Evolutionary conservation across 2,888 invertebrate species (phyloP), one percentile per base, ranked within the genome.

Genomic region (Latrodectus hesperus): DNA sequence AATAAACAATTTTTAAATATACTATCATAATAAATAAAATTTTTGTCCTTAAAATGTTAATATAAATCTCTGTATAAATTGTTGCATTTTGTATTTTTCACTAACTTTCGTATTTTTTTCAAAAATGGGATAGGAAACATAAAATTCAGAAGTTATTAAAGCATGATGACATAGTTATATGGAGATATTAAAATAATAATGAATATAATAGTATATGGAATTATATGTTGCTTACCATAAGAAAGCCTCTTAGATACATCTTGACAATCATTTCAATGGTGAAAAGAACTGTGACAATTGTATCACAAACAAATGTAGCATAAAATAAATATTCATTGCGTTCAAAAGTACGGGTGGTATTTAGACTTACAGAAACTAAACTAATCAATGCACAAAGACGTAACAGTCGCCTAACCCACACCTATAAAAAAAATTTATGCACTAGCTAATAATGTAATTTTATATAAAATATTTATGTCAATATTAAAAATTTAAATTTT

Each of bases 221-320:
- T 38, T 52, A 49, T 26, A 52, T 17, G 9, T 14, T 22, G 81
- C 72, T 82, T 88, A 90, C 90, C 60, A 72, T 96, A 82, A 96
- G 92, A 91, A 98, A 96, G 78, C 98, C 99, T 91, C 98, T 94
- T 90, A 98, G 97, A 91, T 98, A 97, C 96, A 99, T 98, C 94
- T 99, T 99, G 86, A 98, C 98, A 90, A 99, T 96, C 97, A 99
- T 99, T 94, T 99, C 99, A 51, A 98, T 96, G 64, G 98, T 98
- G 93, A 99, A 99, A 78, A 99, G 94, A 90, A 99, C 94, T 16
- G 98, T 98, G 70, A 99, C 97, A 90, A 95, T 93, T 72, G 97
- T 94, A 93, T 99, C 99, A 90, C 96, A 95, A 89, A 95, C 95
- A 93, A 99, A 98, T 71, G 99, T 99, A 89, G 96, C 94, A 91